These are phyloP conservation scores for Danio tinwini DNA, from an alignment of 2,797 vertebrate species.

Conservation along the genomic window DNA sequence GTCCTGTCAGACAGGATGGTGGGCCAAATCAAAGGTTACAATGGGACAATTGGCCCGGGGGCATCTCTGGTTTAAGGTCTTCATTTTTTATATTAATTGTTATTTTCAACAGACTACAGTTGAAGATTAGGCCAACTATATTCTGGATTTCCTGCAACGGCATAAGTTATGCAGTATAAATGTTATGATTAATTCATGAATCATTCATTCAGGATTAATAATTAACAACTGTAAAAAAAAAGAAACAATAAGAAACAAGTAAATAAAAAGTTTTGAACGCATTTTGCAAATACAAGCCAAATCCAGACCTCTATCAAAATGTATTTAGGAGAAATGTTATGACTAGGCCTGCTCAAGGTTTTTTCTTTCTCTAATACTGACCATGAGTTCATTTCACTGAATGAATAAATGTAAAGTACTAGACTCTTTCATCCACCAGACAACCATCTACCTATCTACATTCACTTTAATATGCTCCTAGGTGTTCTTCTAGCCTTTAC, in stretches of 20 bases:
- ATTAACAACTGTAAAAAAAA: not conserved
- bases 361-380: not conserved
- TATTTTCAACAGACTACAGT: not conserved
- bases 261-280: not conserved
- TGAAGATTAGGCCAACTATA: not conserved
- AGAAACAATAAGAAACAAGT: not conserved
- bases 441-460: not conserved
- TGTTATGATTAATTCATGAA: not conserved
- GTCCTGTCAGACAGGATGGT: no score
- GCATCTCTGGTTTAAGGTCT: not conserved
- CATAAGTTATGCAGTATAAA: not conserved
- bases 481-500: not conserved
- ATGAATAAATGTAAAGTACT: not conserved
- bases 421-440: constrained; percentile 16
- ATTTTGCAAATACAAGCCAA: not conserved
- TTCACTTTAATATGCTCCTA: not conserved
- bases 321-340: not conserved
- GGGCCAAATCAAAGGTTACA: no score
- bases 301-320: not conserved
- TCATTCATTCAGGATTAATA: not conserved
- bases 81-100: not conserved
- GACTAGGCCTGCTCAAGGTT: constrained; percentile 6
- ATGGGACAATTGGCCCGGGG: no score
- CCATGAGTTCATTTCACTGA: not conserved
- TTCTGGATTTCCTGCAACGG: not conserved